These are phyloP conservation scores for Drosophila bocqueti DNA, from an alignment of 1,140 invertebrate species.

Conservation along the genomic window DNA sequence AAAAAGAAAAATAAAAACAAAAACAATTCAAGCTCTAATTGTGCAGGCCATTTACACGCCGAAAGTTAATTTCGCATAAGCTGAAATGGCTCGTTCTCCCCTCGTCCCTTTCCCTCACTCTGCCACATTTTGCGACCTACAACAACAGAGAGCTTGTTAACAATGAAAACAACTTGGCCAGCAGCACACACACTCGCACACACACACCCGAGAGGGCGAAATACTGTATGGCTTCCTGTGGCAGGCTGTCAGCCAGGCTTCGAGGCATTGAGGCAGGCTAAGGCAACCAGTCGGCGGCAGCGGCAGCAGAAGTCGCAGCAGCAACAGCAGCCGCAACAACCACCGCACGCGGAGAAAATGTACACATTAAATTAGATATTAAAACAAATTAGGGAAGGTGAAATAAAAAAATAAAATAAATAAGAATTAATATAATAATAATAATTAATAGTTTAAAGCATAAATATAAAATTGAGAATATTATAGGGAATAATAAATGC, in stretches of 20 bases:
- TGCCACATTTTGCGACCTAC: conserved; percentile 66
- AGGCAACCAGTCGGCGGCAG: conserved; percentile 55
- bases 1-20: conserved; percentile 10
- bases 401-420: too few species aligned
- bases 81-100: conserved; percentile 26
- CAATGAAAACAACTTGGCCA: conserved; percentile 80
- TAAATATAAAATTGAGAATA: neutral
- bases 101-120: neutral
- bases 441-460: too few species aligned
- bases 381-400: too few species aligned
- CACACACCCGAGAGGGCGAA: conserved; percentile 35
- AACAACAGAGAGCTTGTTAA: conserved; percentile 80
- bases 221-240: conserved; percentile 83
- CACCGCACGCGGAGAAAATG: neutral
- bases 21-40: conserved; percentile 49
- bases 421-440: too few species aligned
- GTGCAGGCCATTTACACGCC: conserved; percentile 51
- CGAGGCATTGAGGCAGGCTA: conserved; percentile 47
- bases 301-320: conserved; percentile 25
- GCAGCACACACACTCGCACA: conserved; percentile 24
- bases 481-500: too few species aligned
- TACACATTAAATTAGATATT: neutral
- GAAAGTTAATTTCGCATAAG: conserved; percentile 59
- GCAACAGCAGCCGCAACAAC: conserved; percentile 47
- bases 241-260: conserved; percentile 76